Evolutionary conservation across 2,113 vertebrate genomes (phyloP).

Genomic region (Pollachius pollachius): DNA sequence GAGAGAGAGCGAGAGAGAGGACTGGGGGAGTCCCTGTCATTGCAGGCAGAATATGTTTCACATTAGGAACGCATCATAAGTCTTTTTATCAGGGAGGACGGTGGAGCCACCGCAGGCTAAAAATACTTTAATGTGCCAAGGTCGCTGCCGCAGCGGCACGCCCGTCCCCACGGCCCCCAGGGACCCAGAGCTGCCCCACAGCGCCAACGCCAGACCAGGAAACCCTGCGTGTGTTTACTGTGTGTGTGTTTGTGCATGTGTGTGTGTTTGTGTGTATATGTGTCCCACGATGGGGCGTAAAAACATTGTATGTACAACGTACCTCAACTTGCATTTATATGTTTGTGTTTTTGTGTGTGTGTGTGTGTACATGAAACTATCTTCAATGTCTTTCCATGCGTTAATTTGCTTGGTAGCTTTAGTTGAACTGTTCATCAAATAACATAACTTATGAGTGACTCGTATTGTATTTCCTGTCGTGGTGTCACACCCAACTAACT

Average conservation of each 20-base stretch:
- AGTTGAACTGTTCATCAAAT: too few relatives aligned
- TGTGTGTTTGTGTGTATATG: not conserved
- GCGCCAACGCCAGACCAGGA: conserved; percentile 32
- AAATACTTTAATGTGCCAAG: conserved; percentile 58
- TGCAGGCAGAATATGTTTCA: conserved; percentile 44
- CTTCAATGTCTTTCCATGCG: too few relatives aligned
- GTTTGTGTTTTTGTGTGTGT: too few relatives aligned
- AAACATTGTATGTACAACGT: too few relatives aligned
- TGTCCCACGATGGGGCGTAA: too few relatives aligned
- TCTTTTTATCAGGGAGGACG: conserved; percentile 70
- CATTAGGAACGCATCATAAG: conserved; percentile 65
- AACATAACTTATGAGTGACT: too few relatives aligned
- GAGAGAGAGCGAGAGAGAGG: not conserved
- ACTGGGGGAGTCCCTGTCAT: conserved; percentile 17
- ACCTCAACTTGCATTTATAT: too few relatives aligned
- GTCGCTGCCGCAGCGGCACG: conserved; percentile 42
- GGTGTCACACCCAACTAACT: too few relatives aligned
- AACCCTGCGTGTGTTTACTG: conserved; percentile 44
- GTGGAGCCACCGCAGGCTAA: conserved; percentile 51
- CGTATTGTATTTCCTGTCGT: too few relatives aligned
- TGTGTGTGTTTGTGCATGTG: conserved; percentile 31
- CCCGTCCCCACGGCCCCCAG: conserved; percentile 59
- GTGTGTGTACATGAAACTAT: not conserved
- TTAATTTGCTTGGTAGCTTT: too few relatives aligned
- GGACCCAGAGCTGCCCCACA: conserved; percentile 54